Evolutionary conservation across 2,888 invertebrate species (phyloP), one percentile per base, ranked within the genome.

Genomic region (Galerucella calmariensis): DNA sequence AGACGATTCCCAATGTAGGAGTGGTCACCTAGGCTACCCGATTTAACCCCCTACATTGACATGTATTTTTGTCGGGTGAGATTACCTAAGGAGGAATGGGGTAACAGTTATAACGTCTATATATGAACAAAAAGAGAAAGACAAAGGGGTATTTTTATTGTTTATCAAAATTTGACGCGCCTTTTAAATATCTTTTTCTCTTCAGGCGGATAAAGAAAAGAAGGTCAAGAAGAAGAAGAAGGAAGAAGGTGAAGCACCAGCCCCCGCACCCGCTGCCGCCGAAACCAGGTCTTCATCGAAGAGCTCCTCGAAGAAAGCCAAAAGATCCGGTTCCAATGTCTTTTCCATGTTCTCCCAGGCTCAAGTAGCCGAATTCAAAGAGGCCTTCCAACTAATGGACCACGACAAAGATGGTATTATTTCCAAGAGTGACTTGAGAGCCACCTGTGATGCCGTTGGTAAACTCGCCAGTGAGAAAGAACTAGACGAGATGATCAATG

Each of bases 281-380:
- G 91, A 92, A 83, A 90, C 92, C 82, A 91, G 95, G 86, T 92
- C 93, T 84, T 94, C 94, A 81, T 94, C 95, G 85, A 93, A 95
- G 83, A 94, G 95, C 83, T 95, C 94, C 88, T 91, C 92, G 83
- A 93, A 92, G 88, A 92, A 91, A 88, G 94, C 94, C 84, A 96
- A 96, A 90, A 93, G 96, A 88, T 92, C 95, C 87, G 97, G 97
- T 84, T 96, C 96, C 91, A 97, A 96, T 90, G 97, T 97, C 88
- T 97, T 97, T 92, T 96, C 97, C 87, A 96, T 97, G 94, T 97
- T 97, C 93, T 94, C 96, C 85, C 97, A 97, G 91, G 94, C 94
- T 90, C 75, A 78, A 72, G 95, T 97, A 86, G 95, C 96, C 85
- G 97, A 97, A 90, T 97, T 97, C 92, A 97, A 97, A 8, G 87